Evolutionary conservation across 1,140 invertebrate genomes (phyloP), one percentile per base, ranked within the genome.

Genomic region (Melanaphis sacchari): DNA sequence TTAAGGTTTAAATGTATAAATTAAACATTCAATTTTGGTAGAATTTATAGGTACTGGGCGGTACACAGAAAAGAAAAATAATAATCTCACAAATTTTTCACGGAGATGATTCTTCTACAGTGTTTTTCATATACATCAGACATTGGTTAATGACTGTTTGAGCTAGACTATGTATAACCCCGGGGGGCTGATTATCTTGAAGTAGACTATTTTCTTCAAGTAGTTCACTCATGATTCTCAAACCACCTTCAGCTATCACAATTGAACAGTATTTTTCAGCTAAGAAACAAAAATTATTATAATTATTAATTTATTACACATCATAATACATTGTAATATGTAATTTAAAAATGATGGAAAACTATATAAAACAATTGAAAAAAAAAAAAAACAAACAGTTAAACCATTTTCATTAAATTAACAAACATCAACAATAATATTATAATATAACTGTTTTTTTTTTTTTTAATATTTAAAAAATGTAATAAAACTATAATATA

Each of bases 221-320:
- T 22, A 99, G 95, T 85, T 96, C 96, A 90, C 96, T 95, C 8
- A 99, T 95, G 52, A 98, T 95, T 82, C 96, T 95, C 81, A 98
- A 95, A 2, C 99, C 99, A 91, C 97, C 97, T 96, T 99, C 99
- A 88, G 96, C 96, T 94, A 97, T 97, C 24, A 99, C 96, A 94
- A 99, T 96, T 91, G 96, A 95, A 95, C 98, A 99, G 95, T 99
- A 99, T 95, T 99, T 99, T 36, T 97, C 96, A 59, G 98, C 97
- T 97, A 95, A 94, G 96, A 96, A 94, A 81, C 94, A 84, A 94
- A 94, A 94, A 93, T 94, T 94, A 93, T 49, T 49, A 43, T 4
- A 2, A 89, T 36, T 82, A 40, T 38, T 82, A 84, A 88, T 93
- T 38, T 66, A 49, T 38, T 91, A 41, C 0, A 38, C 24, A 89